A percentile compares a stretch with the other conserved stretches of the same genome.
Evolutionary conservation across 2,888 invertebrate species (phyloP).

Genomic region (Eupeodes latifasciatus): DNA sequence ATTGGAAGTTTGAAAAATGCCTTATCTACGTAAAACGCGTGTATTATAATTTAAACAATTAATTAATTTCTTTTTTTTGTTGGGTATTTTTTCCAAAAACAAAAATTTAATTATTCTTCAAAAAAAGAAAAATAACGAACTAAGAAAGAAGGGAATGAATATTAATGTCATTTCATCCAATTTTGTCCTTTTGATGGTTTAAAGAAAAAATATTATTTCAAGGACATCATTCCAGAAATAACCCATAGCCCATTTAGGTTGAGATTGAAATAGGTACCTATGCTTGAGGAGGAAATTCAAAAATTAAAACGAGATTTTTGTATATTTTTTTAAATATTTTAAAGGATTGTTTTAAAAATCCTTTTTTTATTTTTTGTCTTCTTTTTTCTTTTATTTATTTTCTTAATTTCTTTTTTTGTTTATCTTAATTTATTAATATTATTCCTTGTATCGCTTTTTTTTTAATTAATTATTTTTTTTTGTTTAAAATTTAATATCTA

Average conservation of each 20-base stretch:
- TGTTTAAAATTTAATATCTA: slow-evolving; percentile 53
- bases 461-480: slow-evolving; percentile 38
- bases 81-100: slow-evolving; percentile 25
- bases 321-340: slow-evolving; percentile 61
- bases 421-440: slow-evolving; percentile 60
- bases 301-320: slow-evolving; percentile 61
- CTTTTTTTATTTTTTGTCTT: slow-evolving; percentile 25
- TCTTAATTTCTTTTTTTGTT: slow-evolving; percentile 38
- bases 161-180: slow-evolving; percentile 44
- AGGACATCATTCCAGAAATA: neutral
- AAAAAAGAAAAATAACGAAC: slow-evolving; percentile 7
- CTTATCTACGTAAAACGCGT: neutral
- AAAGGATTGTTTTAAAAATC: slow-evolving; percentile 57
- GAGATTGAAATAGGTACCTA: neutral
- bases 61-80: slow-evolving; percentile 63
- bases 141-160: slow-evolving; percentile 40
- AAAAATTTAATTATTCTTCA: slow-evolving; percentile 25
- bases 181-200: neutral
- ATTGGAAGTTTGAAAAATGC: slow-evolving; percentile 15
- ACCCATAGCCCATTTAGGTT: neutral
- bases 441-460: slow-evolving; percentile 70
- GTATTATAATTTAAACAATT: slow-evolving; percentile 60
- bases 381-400: slow-evolving; percentile 35
- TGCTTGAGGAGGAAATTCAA: neutral
- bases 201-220: neutral